Percentiles rank a stretch among this genome's conserved stretches.
phyloP scores from a whole-genome alignment of 1,140 invertebrate genomes.

The Metopolophium dirhodum region DNA sequence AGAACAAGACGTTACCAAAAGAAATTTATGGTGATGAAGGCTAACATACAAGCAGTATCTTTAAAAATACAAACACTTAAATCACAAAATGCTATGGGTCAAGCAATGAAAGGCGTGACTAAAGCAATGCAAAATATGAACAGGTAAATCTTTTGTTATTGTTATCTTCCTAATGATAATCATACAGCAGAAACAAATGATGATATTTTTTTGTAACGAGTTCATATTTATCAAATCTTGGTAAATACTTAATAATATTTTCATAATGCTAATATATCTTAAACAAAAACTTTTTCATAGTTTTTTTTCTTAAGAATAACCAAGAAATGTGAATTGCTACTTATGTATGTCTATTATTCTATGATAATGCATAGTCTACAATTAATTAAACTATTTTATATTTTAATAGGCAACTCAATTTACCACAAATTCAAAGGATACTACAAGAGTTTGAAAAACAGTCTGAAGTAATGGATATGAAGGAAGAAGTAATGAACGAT shows the following conservation, averaged over 20 bases:
- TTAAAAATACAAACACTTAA: slow-evolving; percentile 98
- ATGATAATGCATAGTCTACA: background rate
- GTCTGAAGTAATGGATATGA: slow-evolving; percentile 99
- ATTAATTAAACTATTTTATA: slow-evolving; percentile 40
- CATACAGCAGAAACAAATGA: background rate
- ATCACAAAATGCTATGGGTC: slow-evolving; percentile 99
- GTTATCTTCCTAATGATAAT: background rate
- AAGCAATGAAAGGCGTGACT: slow-evolving; percentile 99
- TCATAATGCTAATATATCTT: background rate
- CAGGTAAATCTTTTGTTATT: slow-evolving; percentile 65
- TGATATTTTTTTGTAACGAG: background rate
- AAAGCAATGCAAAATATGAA: slow-evolving; percentile 99
- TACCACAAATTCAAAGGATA: slow-evolving; percentile 99
- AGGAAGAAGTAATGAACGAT: slow-evolving; percentile 99
- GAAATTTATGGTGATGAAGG: slow-evolving; percentile 99
- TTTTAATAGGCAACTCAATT: slow-evolving; percentile 81
- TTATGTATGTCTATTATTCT: background rate
- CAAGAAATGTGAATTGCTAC: background rate
- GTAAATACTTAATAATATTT: background rate
- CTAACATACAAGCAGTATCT: slow-evolving; percentile 98
- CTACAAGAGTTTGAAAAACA: slow-evolving; percentile 99
- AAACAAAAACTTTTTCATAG: background rate
- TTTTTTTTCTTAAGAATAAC: too few species aligned
- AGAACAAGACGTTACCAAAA: slow-evolving; percentile 94
- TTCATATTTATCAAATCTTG: background rate